Base-by-base conservation (phyloP, 2,113 vertebrate genomes). In the Typhlomys cinereus region DNA sequence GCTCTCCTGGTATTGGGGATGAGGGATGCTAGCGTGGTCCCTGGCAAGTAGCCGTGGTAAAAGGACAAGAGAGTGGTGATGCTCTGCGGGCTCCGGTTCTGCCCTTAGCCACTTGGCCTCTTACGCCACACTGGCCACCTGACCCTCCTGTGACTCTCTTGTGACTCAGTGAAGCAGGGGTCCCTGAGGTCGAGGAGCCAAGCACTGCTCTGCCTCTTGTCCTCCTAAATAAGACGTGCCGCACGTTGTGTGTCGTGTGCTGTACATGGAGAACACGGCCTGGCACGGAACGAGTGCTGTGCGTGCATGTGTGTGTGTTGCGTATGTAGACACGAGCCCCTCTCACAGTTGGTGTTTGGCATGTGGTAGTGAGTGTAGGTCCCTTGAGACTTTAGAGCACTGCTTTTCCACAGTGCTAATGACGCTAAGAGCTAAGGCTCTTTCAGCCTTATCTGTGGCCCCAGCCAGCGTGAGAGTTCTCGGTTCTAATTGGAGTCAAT, bases 181-280 rank as follows among this genome's bases (percentile, higher is more conserved):
- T 13, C 14, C 52, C 59, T 67, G 21, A 25, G 44, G 54, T 15
- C 18, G 15, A 7, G 29, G 59, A 25, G 25, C 83, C 4, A 0
- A 18, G 41, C 23, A 5, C 36, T 34, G 44, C 10, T 1, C 3
- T 1, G 18, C 59, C n/a, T 50, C 44, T 79, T 67, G 44, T 39
- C 75, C 87, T 62, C 27, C 8, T 90, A 85, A 34, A 23, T 21
- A 31, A 62, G 46, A 17, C 21, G 17, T 15, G 20, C 34, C 12
- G 0, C 8, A 12, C 31, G 70, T 46, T 36, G 29, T 1, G 1
- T 57, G 2, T 0, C 0, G 5, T 2, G 39, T 17, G 17, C n/a
- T 67, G n/a, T n/a, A n/a, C n/a, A n/a, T 27, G 6, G 50, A n/a
- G n/a, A 27, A 1, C 31, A 5, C 54, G 2, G 9, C 50, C 57